A percentile compares a stretch with the other conserved stretches of the same genome.
Conservation (phyloP, 2,113 vertebrate genomes). For the Actinemys pallida region DNA sequence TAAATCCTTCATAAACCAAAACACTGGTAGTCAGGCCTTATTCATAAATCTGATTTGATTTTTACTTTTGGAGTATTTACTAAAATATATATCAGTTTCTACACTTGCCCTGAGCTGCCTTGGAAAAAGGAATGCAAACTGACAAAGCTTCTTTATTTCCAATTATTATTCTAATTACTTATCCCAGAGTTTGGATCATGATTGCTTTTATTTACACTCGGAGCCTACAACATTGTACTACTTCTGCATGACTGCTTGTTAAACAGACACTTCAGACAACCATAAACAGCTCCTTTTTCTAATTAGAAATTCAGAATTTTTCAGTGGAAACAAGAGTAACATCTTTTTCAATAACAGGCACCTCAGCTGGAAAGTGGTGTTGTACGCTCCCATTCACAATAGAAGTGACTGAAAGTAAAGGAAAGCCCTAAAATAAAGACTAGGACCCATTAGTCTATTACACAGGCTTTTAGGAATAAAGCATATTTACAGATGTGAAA, state of each 20-base stretch:
- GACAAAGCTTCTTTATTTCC: constrained; percentile 73
- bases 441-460: neutral
- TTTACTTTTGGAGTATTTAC: constrained; percentile 28
- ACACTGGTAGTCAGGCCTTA: constrained; percentile 58
- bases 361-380: neutral
- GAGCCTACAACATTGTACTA: constrained; percentile 70
- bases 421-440: constrained; percentile 50
- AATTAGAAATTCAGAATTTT: constrained; percentile 66
- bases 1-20: constrained; percentile 64
- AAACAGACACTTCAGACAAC: constrained; percentile 69
- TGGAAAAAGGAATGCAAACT: constrained; percentile 64
- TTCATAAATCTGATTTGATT: constrained; percentile 66
- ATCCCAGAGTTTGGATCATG: constrained; percentile 61
- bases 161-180: constrained; percentile 76
- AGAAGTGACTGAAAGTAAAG: constrained; percentile 9
- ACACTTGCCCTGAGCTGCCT: constrained; percentile 33
- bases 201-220: constrained; percentile 72
- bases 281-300: constrained; percentile 63
- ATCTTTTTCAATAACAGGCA: constrained; percentile 47
- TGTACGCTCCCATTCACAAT: neutral
- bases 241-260: constrained; percentile 76
- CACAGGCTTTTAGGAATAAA: constrained; percentile 33
- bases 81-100: constrained; percentile 56
- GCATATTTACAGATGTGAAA: neutral
- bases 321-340: constrained; percentile 41